Evolutionary conservation across 2,797 vertebrate genomes (phyloP).

Genomic region (Pangasius mekongensis): DNA sequence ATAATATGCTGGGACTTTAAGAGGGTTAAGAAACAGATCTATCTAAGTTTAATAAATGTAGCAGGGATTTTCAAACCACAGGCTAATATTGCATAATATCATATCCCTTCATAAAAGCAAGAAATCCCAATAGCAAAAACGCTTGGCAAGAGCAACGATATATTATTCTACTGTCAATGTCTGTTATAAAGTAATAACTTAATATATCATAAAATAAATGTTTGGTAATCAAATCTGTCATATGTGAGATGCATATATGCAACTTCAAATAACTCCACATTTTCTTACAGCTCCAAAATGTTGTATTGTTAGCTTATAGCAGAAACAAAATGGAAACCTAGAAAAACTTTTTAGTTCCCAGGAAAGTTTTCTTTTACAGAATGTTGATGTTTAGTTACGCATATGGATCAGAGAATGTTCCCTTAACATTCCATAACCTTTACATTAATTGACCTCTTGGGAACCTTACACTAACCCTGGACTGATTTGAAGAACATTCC

Average conservation of each 20-base stretch:
- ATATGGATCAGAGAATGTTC: background rate
- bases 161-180: background rate
- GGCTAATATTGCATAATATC: background rate
- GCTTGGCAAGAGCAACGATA: background rate
- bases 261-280: background rate
- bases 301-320: background rate
- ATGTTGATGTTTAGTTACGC: background rate
- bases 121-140: background rate
- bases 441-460: background rate
- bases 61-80: background rate
- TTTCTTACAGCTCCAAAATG: background rate
- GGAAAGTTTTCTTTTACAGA: background rate
- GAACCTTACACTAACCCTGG: background rate
- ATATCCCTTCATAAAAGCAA: background rate
- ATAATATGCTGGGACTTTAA: background rate
- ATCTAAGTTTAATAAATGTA: slow-evolving; percentile 1
- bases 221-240: background rate
- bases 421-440: background rate
- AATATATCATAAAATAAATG: background rate
- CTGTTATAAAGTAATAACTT: background rate
- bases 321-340: background rate
- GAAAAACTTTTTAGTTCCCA: background rate
- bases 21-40: background rate
- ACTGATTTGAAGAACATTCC: background rate
- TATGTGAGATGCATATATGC: background rate